Conservation (phyloP, 2,797 vertebrate species). For the Pempheris klunzingeri region DNA sequence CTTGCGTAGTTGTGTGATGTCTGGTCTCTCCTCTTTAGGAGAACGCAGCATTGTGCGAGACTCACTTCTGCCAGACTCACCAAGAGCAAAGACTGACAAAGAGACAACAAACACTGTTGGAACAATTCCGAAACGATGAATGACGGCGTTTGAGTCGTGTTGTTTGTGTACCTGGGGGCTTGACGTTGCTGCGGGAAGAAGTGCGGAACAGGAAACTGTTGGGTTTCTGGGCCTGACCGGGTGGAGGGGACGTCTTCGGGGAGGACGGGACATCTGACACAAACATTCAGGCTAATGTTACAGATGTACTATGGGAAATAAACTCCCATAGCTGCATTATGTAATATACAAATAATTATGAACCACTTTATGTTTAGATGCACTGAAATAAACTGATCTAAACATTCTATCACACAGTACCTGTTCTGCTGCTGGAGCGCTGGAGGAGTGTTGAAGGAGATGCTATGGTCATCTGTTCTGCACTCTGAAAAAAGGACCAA, state of each 20-base stretch:
- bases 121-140: rapidly evolving
- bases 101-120: not conserved
- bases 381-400: not conserved
- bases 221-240: constrained; percentile 85
- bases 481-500: constrained; percentile 71
- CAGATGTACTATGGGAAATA: not conserved
- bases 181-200: constrained; percentile 84
- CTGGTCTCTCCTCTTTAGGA: constrained; percentile 80
- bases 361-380: not conserved
- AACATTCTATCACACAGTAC: no score
- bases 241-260: constrained; percentile 74
- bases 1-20: constrained; percentile 81
- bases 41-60: constrained; percentile 80
- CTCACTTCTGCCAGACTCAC: constrained; percentile 81
- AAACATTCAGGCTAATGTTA: constrained; percentile 18
- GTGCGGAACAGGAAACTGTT: constrained; percentile 92
- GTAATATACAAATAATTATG: not conserved
- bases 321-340: not conserved
- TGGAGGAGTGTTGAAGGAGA: constrained; percentile 44
- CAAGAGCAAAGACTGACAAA: constrained; percentile 57
- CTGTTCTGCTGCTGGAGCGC: constrained; percentile 80
- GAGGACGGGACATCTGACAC: constrained; percentile 69
- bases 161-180: constrained; percentile 73
- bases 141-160: not conserved
- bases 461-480: constrained; percentile 73